Evolutionary conservation across 2,888 invertebrate genomes (phyloP), one percentile per base, ranked within the genome.

Genomic region (Tetragonula carbonaria): DNA sequence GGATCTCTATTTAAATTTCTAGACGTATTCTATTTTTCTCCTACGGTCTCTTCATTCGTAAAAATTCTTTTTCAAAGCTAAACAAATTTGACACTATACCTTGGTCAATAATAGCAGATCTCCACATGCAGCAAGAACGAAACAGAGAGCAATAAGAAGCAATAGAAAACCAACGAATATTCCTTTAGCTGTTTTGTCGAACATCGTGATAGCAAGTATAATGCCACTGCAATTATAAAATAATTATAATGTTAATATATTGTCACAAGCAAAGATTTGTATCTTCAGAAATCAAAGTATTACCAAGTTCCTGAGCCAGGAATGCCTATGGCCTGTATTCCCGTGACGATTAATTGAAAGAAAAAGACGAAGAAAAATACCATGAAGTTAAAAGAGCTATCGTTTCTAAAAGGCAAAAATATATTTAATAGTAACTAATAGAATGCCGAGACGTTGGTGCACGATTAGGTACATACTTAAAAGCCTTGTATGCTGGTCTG

Each of bases 321-420:
- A 92, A 99, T 96, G 84, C 99, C 99, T 91, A 99, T 96, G 38
- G 98, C 96, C 95, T 99, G 98, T 74, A 99, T 96, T 79, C 98
- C 95, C 51, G 98, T 97, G 78, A 99, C 97, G 81, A 99, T 95
- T 93, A 98, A 97, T 97, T 99, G 99, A 95, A 99, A 98, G 95
- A 99, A 98, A 95, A 99, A 99, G 92, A 99, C 98, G 95, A 99
- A 99, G 96, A 99, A 99, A 96, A 99, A 99, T 77, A 99, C 98
- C 98, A 99, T 99, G 95, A 99, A 99, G 95, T 99, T 99, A 96
- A 99, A 99, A 4, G 99, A 99, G 91, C 99, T 99, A 95, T 99
- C 99, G 94, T 98, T 98, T 93, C 99, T 97, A 95, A 74, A 63
- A 77, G 13, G 6, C 84, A 85, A 82, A 66, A 28, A 51, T 80